Conservation (phyloP, 2,113 vertebrate genomes). For the Pavo muticus region DNA sequence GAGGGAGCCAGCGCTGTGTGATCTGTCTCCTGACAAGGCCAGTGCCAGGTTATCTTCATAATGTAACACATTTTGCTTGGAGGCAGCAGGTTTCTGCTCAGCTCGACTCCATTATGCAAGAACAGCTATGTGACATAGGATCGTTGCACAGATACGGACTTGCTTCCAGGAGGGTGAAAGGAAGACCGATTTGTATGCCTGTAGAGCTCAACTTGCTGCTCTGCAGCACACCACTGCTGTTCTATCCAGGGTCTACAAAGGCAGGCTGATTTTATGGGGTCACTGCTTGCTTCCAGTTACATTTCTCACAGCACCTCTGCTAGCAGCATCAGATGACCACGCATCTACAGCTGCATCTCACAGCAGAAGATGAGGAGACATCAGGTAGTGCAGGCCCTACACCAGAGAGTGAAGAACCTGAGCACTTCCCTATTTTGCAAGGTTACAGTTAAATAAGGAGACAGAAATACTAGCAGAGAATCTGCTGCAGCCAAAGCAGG, state of each 20-base stretch:
- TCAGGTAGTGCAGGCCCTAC: background rate
- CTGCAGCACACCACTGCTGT: background rate
- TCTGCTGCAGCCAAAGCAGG: background rate
- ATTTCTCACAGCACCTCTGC: background rate
- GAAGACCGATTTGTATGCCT: background rate
- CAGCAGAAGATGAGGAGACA: background rate
- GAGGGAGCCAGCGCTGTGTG: background rate
- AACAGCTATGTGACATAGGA: background rate
- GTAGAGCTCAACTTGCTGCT: background rate
- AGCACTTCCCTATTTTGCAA: background rate
- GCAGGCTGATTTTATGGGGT: background rate
- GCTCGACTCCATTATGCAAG: fast-evolving
- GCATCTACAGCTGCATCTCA: too few species aligned
- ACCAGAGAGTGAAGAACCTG: background rate
- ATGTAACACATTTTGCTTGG: background rate
- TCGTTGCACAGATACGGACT: background rate
- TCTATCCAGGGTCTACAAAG: background rate
- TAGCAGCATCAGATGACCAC: background rate
- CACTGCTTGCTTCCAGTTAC: background rate
- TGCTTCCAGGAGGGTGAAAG: background rate
- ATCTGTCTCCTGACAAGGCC: background rate
- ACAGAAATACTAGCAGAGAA: background rate
- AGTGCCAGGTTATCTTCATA: background rate
- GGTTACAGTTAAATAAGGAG: background rate
- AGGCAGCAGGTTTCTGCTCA: background rate